A percentile compares a stretch with the other conserved stretches of the same genome.
These are phyloP conservation scores for Deroptyus accipitrinus DNA, from an alignment of 2,113 vertebrate species.

Conservation along the genomic window DNA sequence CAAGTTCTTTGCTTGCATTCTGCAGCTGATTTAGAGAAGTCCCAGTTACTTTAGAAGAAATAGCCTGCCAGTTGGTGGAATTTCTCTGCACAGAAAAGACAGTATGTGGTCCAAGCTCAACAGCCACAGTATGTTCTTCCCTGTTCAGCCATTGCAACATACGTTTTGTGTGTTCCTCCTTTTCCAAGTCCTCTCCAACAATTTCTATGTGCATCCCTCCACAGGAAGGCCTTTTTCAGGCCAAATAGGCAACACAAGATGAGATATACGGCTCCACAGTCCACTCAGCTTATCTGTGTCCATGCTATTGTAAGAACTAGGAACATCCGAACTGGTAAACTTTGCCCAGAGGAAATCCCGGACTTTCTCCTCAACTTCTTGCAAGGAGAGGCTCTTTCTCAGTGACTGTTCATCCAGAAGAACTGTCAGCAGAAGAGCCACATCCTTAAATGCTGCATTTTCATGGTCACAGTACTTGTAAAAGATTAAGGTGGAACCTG, in stretches of 20 bases:
- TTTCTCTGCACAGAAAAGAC: conserved; percentile 1
- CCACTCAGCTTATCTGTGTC: conserved; percentile 80
- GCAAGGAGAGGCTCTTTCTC: conserved; percentile 65
- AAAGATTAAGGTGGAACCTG: conserved; percentile 91
- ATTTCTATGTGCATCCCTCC: conserved; percentile 62
- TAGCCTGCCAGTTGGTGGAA: neutral
- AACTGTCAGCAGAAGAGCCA: conserved; percentile 87
- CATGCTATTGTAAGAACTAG: conserved; percentile 69
- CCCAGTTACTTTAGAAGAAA: conserved; percentile 45
- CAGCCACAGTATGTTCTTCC: neutral
- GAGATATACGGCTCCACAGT: conserved; percentile 84
- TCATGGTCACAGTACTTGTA: conserved; percentile 99
- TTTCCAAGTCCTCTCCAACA: neutral
- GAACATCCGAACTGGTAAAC: conserved; percentile 61
- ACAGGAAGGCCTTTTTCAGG: conserved; percentile 68
- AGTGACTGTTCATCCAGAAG: conserved; percentile 81
- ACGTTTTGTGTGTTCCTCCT: neutral
- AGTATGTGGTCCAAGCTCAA: neutral
- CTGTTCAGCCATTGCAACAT: neutral
- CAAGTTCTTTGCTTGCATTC: neutral
- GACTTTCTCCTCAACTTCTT: conserved; percentile 89
- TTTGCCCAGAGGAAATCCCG: conserved; percentile 84
- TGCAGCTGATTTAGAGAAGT: neutral
- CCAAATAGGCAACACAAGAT: conserved; percentile 76
- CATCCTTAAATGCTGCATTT: conserved; percentile 88